Evolutionary conservation across 1,140 invertebrate genomes (phyloP), one percentile per base, ranked within the genome.

Genomic region (Phenacoccus solenopsis): DNA sequence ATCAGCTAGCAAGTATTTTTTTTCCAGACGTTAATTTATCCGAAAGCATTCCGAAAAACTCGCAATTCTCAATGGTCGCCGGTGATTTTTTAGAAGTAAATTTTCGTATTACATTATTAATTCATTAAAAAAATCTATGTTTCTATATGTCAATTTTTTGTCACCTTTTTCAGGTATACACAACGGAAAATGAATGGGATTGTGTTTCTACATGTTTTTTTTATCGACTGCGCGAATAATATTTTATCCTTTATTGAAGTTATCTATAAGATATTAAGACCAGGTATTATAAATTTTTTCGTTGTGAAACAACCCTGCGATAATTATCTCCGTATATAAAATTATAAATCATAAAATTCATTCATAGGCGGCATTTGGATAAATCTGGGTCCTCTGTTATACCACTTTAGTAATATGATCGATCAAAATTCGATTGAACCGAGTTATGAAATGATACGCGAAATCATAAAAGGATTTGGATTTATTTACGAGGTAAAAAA

Each of bases 161-260:
- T 10, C 9, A 38, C 32, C 32, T 9, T 24, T 77, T 72, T 75
- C 74, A 89, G 86, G 87, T 93, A 22, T 93, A 93, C 76, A 88
- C 82, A 64, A 85, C 86, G 32, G 78, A 82, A 1, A 85, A 90
- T 73, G 81, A 87, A 32, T 98, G 94, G 90, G 87, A 98, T 76
- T 96, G 92, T 77, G 87, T 99, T 1, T 91, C 91, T 0, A 96
- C 96, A 0, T 97, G 96, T 74, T 99, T 99, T 80, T n/a, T 99
- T 99, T 78, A 93, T 99, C 70, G 97, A 99, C 78, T 99, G 97
- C 77, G 96, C 96, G 16, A 90, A 92, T 69, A 98, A 98, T 79
- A 88, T 98, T 5, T 89, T 98, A 27, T 87, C 90, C 72, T 98
- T 98, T 76, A 89, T 99, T 67, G 94, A 98, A 81, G 90, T 88